Conservation (phyloP, 2,888 invertebrate species). For the Caenorhabditis japonica region DNA sequence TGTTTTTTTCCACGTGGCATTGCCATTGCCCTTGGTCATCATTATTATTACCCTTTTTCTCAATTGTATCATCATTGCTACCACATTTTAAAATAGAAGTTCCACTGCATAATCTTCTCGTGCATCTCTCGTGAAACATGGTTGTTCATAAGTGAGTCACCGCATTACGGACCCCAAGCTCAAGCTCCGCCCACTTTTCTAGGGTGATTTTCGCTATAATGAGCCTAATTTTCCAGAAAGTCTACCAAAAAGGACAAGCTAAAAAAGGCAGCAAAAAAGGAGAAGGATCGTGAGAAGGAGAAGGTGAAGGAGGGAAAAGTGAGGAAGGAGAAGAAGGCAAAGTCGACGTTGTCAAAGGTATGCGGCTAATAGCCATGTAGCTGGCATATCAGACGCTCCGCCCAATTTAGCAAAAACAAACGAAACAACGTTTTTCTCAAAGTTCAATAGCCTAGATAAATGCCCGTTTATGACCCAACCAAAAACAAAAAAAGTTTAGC, state of each 20-base stretch:
- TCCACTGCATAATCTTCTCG: conserved; percentile 1
- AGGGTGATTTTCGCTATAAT: no score
- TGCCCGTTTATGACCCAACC: no score
- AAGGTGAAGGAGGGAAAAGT: neutral
- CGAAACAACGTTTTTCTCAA: no score
- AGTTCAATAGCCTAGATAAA: no score
- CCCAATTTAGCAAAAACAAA: no score
- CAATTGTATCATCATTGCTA: no score
- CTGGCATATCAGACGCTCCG: no score
- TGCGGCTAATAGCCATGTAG: no score
- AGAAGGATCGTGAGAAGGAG: neutral
- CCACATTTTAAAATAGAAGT: neutral
- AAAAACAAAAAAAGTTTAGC: neutral
- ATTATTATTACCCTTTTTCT: no score
- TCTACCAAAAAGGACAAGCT: conserved; percentile 7
- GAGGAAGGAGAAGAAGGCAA: neutral
- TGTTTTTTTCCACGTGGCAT: neutral
- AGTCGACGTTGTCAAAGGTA: neutral
- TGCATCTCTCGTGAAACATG: neutral
- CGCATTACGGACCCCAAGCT: neutral
- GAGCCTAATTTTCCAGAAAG: conserved; percentile 13
- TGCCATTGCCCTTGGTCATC: no score
- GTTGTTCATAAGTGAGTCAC: conserved; percentile 25
- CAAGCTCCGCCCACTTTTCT: no score
- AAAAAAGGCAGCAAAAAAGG: conserved; percentile 4